A percentile compares a stretch with the other conserved stretches of the same genome.
Conservation (phyloP, 2,888 invertebrate genomes). For the Lasius platythorax region DNA sequence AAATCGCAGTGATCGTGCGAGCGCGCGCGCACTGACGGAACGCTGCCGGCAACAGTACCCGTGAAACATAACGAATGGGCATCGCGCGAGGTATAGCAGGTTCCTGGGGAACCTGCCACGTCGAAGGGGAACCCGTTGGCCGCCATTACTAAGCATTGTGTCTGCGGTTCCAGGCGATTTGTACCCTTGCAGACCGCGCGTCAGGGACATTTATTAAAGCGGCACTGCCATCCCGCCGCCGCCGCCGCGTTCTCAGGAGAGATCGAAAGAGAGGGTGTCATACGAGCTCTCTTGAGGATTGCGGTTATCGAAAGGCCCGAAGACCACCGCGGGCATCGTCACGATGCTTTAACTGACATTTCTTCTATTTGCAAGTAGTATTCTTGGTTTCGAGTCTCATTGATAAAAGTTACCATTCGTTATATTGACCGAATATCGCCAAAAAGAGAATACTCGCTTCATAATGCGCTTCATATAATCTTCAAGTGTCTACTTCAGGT, state of each 20-base stretch:
- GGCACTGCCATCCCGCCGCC: conserved; percentile 58
- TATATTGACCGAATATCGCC: not conserved
- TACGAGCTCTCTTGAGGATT: conserved; percentile 35
- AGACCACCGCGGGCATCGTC: not conserved
- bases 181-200: conserved; percentile 81
- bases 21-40: conserved; percentile 38
- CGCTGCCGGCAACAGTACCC: conserved; percentile 51
- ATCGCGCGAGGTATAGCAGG: conserved; percentile 65
- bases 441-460: not conserved
- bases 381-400: not conserved
- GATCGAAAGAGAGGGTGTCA: conserved; percentile 23
- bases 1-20: conserved; percentile 77
- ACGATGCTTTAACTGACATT: not conserved
- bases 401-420: not conserved
- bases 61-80: conserved; percentile 81
- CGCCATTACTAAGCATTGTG: conserved; percentile 84
- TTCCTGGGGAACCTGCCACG: conserved; percentile 66
- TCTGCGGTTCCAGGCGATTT: conserved; percentile 83
- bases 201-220: conserved; percentile 82
- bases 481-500: not conserved
- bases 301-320: conserved; percentile 35
- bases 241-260: conserved; percentile 26
- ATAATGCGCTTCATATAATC: not conserved
- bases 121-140: conserved; percentile 74
- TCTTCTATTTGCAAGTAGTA: not conserved